Base-by-base conservation (phyloP, 1,140 invertebrate genomes). In the Dermatophagoides farinae region DNA sequence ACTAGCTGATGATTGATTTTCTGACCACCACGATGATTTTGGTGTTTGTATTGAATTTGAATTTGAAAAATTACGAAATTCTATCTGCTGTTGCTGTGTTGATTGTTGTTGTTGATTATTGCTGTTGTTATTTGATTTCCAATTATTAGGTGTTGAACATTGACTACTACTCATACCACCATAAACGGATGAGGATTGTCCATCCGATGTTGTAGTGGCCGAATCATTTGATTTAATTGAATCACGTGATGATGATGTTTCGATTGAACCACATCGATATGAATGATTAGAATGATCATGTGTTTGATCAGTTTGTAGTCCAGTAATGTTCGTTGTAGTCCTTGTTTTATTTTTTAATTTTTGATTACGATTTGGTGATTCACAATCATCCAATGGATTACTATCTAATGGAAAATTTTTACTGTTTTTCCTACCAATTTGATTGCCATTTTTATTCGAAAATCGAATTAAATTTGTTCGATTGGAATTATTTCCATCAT, bases 181-280 rank as follows among this genome's bases (percentile, higher is more conserved):
- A 31, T 31, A 31, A 31, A 31, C 31, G 31, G 31, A 31, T 18
- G 46, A 18, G 1, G 46, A 47, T 18, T 18, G 18, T 47, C n/a
- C 46, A 44, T 55, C 14, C 10, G 53, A 6, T 4, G 53, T 25
- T 23, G 25, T 39, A n/a, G 1, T 23, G 31, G 5, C 25, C 1
- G 53, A 55, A 55, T 55, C 53, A 23, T 14, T 41, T 23, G 53
- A 55, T 40, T 55, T 55, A 23, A 38, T 23, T 14, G 53, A 55
- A 38, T 55, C 53, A 38, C 53, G 53, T 12, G 53, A 55, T 14
- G 14, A 25, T 39, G 25, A 5, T 18, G 53, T 55, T 23, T 12
- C 38, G 10, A 25, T 23, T 38, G 53, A 55, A 9, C 46, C 46
- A 25, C 47, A 11, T 12, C 53, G 53, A 44, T 25, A 55, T 39